phyloP scores from a whole-genome alignment of 2,888 invertebrate species.

The Microctonus hyperodae region DNA sequence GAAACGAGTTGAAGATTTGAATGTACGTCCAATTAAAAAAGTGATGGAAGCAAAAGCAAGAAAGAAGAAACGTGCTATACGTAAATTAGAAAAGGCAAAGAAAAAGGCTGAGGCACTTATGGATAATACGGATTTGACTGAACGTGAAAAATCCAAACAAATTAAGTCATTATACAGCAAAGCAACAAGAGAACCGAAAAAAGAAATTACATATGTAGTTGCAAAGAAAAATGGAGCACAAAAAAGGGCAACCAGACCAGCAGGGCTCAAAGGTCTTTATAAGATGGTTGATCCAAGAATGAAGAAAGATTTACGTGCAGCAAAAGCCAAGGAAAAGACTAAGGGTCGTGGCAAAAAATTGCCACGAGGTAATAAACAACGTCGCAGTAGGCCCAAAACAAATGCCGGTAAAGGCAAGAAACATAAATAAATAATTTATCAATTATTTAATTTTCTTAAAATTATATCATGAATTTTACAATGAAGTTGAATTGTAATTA shows the following conservation, averaged over 20 bases:
- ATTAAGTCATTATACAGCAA: conserved; percentile 93
- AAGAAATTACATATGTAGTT: conserved; percentile 92
- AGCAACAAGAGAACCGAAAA: conserved; percentile 83
- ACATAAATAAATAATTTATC: not conserved
- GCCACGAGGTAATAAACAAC: conserved; percentile 58
- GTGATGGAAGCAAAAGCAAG: conserved; percentile 97
- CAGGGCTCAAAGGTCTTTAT: conserved; percentile 90
- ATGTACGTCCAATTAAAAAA: conserved; percentile 96
- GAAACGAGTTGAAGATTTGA: conserved; percentile 82
- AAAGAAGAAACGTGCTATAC: conserved; percentile 90
- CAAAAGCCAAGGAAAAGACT: conserved; percentile 71
- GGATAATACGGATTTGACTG: conserved; percentile 89
- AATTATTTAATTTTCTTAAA: too few relatives aligned
- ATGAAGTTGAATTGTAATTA: not conserved
- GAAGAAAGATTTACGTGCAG: conserved; percentile 89
- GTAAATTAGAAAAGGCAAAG: conserved; percentile 89
- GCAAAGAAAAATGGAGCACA: conserved; percentile 86
- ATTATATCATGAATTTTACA: too few relatives aligned
- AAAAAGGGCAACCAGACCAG: conserved; percentile 79
- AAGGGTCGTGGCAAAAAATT: conserved; percentile 57
- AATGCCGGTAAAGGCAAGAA: conserved; percentile 39
- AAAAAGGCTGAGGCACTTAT: conserved; percentile 95
- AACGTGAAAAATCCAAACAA: conserved; percentile 91
- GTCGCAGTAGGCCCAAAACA: conserved; percentile 43
- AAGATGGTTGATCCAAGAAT: conserved; percentile 95